phyloP scores from a whole-genome alignment of 23 tunicate genomes.

The Botrylloides violaceus region DNA sequence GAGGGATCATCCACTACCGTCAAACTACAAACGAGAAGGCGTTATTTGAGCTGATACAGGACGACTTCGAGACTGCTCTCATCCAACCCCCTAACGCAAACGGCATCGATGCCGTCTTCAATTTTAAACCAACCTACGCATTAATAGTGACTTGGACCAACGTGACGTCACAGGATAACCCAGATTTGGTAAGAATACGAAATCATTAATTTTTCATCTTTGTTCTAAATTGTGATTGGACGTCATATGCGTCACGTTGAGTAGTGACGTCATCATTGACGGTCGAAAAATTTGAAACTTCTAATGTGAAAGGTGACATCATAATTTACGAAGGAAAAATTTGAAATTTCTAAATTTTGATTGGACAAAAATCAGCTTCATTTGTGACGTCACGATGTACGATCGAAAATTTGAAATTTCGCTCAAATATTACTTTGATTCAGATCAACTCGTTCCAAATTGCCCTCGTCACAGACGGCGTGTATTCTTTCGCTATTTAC shows the following conservation, averaged over 20 bases:
- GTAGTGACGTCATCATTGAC: too few species aligned
- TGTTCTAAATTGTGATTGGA: too few species aligned
- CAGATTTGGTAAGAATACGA: constrained; percentile 8
- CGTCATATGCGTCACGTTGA: too few species aligned
- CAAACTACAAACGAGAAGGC: constrained; percentile 7
- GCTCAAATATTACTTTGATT: too few species aligned
- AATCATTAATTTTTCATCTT: too few species aligned
- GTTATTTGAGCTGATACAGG: constrained; percentile 15
- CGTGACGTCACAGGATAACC: constrained; percentile 17
- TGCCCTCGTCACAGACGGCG: constrained; percentile 23
- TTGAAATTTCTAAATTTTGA: neutral
- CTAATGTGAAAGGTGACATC: too few species aligned
- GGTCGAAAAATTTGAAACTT: too few species aligned
- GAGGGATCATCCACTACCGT: constrained; percentile 23
- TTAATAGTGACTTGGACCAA: constrained; percentile 34
- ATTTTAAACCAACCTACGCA: constrained; percentile 21
- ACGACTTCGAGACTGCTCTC: constrained; percentile 10
- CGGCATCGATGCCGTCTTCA: neutral
- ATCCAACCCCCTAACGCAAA: constrained; percentile 4
- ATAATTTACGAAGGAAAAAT: too few species aligned
- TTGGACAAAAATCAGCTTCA: neutral
- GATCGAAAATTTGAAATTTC: too few species aligned
- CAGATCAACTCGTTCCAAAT: constrained; percentile 37
- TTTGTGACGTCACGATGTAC: too few species aligned
- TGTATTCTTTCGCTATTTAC: constrained; percentile 24